A percentile compares a stretch with the other conserved stretches of the same genome.
Evolutionary conservation across 2,113 vertebrate genomes (phyloP).

Genomic region (Pangasianodon gigas): DNA sequence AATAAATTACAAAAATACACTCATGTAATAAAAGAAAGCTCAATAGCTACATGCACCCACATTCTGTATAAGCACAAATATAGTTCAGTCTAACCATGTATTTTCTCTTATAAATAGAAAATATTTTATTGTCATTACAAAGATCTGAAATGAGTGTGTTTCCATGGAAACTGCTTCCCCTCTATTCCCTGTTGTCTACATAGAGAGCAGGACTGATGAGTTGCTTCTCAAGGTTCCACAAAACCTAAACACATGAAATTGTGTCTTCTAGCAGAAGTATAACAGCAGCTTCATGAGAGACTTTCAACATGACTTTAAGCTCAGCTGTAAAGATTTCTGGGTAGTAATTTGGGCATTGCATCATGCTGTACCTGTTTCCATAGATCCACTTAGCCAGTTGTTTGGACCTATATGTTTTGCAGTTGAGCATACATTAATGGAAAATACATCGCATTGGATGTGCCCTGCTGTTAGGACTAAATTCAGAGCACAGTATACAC

Average conservation of each 20-base stretch:
- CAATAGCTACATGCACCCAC: background rate
- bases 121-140: slow-evolving; percentile 33
- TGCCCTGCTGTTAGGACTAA: background rate
- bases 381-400: background rate
- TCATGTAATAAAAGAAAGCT: background rate
- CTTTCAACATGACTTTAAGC: background rate
- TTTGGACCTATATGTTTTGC: background rate
- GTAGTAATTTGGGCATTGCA: background rate
- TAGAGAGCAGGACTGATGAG: slow-evolving; percentile 20
- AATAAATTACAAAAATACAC: background rate
- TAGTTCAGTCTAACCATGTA: background rate
- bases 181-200: slow-evolving; percentile 28
- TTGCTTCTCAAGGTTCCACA: background rate
- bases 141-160: slow-evolving; percentile 35
- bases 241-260: background rate
- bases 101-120: slow-evolving; percentile 13
- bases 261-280: background rate
- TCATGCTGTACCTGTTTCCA: background rate
- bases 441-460: background rate
- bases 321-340: background rate
- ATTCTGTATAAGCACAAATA: background rate
- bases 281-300: background rate
- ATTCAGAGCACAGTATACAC: background rate
- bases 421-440: background rate
- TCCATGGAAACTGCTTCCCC: slow-evolving; percentile 36